Evolutionary conservation across 2,797 vertebrate genomes (phyloP), one percentile per base, ranked within the genome.

Genomic region (Pogonophryne albipinna): DNA sequence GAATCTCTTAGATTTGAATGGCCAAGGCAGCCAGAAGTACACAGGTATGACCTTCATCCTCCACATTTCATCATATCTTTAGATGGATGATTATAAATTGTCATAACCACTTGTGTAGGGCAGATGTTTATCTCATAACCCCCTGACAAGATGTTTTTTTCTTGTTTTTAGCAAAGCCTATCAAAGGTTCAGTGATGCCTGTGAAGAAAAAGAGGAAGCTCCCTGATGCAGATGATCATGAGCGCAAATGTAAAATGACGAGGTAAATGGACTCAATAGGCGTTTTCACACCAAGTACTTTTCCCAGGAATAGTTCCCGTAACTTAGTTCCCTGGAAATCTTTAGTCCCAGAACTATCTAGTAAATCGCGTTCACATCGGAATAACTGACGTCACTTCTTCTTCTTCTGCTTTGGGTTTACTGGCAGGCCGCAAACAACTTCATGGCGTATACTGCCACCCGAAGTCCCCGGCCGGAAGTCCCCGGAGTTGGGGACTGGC

Each of bases 171-270:
- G 74, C 83, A 70, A 91, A 85, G 67, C 77, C 85, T 61, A 65
- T 66, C 44, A 78, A 82, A 87, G 80, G 80, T 80, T 80, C 83
- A 66, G 93, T 92, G 85, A 98, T 98, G 97, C 97, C 97, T 75
- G 96, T 98, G 78, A 98, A 98, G 92, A 97, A 97, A 93, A 99
- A 97, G 89, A 97, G 96, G 94, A 98, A 97, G 95, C 94, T 96
- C 19, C 91, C 96, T 42, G 95, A 94, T 51, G 82, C 95, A 16
- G 96, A 97, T 56, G 96, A 98, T 64, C 85, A 94, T 60, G 93
- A 93, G 82, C 93, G 95, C 71, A 96, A 95, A 87, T 96, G 95
- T 93, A 97, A 97, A 95, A 96, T 99, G 80, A 94, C 95, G 80
- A 97, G 96, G 97, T 99, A 94, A 80, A 19, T 15, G 13, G 1